A percentile compares a stretch with the other conserved stretches of the same genome.
Evolutionary conservation across 2,113 vertebrate genomes (phyloP).

Genomic region (Oncorhynchus keta): DNA sequence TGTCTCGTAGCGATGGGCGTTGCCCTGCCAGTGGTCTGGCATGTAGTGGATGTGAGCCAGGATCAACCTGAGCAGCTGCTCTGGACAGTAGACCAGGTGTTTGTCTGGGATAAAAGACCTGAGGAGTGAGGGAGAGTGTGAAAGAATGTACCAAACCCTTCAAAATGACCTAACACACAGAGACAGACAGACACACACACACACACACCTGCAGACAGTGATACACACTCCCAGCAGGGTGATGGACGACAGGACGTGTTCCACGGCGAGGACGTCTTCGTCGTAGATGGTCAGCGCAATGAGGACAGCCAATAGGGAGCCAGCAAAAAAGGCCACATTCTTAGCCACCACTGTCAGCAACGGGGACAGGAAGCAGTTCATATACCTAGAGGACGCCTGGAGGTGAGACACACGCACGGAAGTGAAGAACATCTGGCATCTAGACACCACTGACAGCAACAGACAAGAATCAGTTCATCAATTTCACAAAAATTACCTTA

Average conservation of each 20-base stretch:
- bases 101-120: conserved; percentile 98
- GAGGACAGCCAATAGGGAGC: conserved; percentile 94
- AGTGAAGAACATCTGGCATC: too few relatives aligned
- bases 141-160: background rate
- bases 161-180: conserved; percentile 47
- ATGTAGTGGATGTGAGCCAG: conserved; percentile 98
- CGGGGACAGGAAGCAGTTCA: conserved; percentile 98
- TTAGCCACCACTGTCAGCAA: conserved; percentile 93
- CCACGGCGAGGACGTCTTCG: conserved; percentile 92
- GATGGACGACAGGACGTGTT: conserved; percentile 93
- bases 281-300: conserved; percentile 97
- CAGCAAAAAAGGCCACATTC: conserved; percentile 95
- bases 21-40: conserved; percentile 99
- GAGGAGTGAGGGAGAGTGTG: background rate
- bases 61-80: conserved; percentile 95
- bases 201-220: conserved; percentile 91
- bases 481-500: background rate
- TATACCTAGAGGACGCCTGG: conserved; percentile 92
- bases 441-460: too few relatives aligned
- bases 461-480: too few relatives aligned
- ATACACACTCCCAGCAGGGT: conserved; percentile 93
- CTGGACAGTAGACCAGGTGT: conserved; percentile 96
- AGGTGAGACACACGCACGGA: too few relatives aligned
- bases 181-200: conserved; percentile 19
- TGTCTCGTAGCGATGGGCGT: conserved; percentile 94